phyloP scores from a whole-genome alignment of 2,888 invertebrate species.

The Dioctria rufipes region DNA sequence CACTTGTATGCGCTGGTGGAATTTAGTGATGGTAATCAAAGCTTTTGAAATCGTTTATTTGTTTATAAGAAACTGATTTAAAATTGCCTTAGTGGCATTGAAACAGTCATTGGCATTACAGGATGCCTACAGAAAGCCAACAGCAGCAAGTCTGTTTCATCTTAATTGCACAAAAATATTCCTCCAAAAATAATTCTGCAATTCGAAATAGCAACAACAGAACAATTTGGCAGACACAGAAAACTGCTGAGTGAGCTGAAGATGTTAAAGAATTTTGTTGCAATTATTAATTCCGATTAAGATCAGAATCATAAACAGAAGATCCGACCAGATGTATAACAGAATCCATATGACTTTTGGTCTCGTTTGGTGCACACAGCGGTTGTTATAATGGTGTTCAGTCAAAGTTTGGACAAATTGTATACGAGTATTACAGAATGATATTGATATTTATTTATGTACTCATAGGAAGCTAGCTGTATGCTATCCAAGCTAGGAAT shows the following conservation, averaged over 20 bases:
- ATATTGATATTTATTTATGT: too few species aligned
- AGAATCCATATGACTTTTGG: too few species aligned
- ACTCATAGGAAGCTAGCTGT: too few species aligned
- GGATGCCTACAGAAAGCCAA: background rate
- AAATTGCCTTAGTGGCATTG: background rate
- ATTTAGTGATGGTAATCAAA: background rate
- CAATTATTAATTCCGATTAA: constrained; percentile 37
- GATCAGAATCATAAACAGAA: constrained; percentile 14
- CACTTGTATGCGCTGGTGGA: background rate
- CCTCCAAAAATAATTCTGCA: constrained; percentile 22
- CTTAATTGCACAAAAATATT: background rate
- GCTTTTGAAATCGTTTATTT: background rate
- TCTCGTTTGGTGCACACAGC: too few species aligned
- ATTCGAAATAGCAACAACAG: background rate
- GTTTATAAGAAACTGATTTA: background rate
- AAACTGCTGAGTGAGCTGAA: background rate
- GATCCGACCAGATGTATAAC: background rate
- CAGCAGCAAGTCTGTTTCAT: background rate
- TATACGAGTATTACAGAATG: too few species aligned
- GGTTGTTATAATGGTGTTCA: too few species aligned
- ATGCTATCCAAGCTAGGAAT: background rate
- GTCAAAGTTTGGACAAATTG: too few species aligned
- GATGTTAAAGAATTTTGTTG: constrained; percentile 20
- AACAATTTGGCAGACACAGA: background rate
- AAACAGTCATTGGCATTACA: constrained; percentile 23